Base-by-base conservation (phyloP, 2,888 invertebrate species). In the Agrochola circellaris region DNA sequence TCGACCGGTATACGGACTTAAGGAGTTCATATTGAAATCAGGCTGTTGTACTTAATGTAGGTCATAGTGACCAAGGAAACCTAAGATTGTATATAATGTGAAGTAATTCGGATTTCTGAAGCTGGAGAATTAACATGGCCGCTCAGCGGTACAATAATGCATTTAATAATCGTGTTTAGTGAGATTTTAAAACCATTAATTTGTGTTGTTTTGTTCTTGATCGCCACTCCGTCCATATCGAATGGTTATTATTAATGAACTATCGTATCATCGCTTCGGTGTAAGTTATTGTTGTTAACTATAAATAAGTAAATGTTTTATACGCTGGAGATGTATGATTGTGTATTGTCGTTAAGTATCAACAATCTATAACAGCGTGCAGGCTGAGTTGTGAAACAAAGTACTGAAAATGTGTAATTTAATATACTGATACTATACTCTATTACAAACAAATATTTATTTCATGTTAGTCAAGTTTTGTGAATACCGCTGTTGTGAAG, bases 151-250 rank as follows among this genome's bases (percentile, higher is more conserved):
- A 90, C 89, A 89, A 89, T 91, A 91, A 92, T 95, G 95, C 95
- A 95, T 95, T 95, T 95, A 95, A 91, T 88, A 84, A 90, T 90
- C 85, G 88, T 90, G 81, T 89, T 87, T 92, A 93, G 92, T 94
- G 93, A 94, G 93, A 93, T 90, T 91, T 89, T 87, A 87, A 85
- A 87, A 82, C 73, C 82, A 87, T 88, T 84, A 87, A 89, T 86
- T 83, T 80, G 85, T 86, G 86, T 87, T 86, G 78, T 86, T 84
- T 84, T 88, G 89, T 88, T 89, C 81, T 89, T 88, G 87, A 89
- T 89, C 87, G 90, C 89, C 90, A 88, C 90, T 94, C 93, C 93
- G 93, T 94, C 94, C 94, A 93, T 80, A 70, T 75, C 71, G 66
- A 86, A 82, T 87, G 82, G 77, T 87, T 85, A 81, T 81, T 73